Evolutionary conservation across 1,140 invertebrate species (phyloP).

Genomic region (Conopomorpha cramerella): DNA sequence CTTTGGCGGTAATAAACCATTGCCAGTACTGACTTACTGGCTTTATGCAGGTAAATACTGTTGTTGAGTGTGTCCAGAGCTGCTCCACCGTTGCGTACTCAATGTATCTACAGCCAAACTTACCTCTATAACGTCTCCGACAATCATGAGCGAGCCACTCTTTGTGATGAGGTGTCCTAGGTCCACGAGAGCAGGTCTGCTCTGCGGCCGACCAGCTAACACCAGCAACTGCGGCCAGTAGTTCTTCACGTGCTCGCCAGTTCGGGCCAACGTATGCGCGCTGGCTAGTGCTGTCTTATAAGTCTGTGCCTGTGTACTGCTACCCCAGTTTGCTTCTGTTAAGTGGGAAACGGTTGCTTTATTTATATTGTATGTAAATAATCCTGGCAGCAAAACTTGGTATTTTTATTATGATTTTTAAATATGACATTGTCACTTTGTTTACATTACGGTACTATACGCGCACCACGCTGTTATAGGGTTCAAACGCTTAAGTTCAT

Average conservation of each 20-base stretch:
- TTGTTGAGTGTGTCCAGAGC: too few relatives aligned
- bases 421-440: too few relatives aligned
- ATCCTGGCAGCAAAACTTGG: conserved; percentile 41
- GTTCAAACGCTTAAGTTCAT: too few relatives aligned
- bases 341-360: conserved; percentile 12
- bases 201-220: conserved; percentile 82
- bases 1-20: too few relatives aligned
- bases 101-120: too few relatives aligned
- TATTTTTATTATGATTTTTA: conserved; percentile 91
- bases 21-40: too few relatives aligned
- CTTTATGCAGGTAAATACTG: too few relatives aligned
- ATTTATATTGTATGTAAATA: not conserved
- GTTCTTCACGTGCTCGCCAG: conserved; percentile 97
- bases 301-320: conserved; percentile 94
- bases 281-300: conserved; percentile 90
- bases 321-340: conserved; percentile 95
- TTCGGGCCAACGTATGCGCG: conserved; percentile 83
- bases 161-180: conserved; percentile 92
- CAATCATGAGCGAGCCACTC: conserved; percentile 89
- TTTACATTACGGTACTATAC: too few relatives aligned
- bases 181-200: conserved; percentile 85
- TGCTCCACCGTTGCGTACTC: too few relatives aligned
- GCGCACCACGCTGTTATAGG: too few relatives aligned
- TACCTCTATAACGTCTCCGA: conserved; percentile 88
- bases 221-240: conserved; percentile 88